Conservation (phyloP, 2,888 invertebrate species). For the Xestobium rufovillosum region DNA sequence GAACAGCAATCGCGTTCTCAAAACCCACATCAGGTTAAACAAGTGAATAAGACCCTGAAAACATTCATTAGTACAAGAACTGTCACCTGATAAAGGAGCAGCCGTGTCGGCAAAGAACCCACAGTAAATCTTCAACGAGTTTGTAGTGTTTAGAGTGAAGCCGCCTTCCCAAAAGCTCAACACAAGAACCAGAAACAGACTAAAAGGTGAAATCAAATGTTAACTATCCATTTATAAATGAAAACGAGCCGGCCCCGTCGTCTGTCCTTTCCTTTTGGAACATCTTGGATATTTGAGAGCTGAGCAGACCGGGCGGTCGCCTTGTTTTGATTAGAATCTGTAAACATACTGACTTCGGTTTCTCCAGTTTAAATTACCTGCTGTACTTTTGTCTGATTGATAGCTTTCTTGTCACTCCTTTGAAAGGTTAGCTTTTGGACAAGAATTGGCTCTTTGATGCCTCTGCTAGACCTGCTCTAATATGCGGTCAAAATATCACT, state of each 20-base stretch:
- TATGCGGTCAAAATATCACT: too few species aligned
- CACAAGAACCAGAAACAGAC: conserved; percentile 18
- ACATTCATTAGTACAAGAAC: conserved; percentile 41
- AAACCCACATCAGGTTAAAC: conserved; percentile 1
- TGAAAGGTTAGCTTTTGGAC: conserved; percentile 19
- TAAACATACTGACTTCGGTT: conserved; percentile 35
- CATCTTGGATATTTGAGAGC: conserved; percentile 1
- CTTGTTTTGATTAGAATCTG: conserved; percentile 40
- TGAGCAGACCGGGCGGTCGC: conserved; percentile 35
- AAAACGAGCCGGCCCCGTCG: too few species aligned
- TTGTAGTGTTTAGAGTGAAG: conserved; percentile 35
- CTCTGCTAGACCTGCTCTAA: too few species aligned
- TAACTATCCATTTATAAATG: background rate
- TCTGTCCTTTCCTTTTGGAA: too few species aligned
- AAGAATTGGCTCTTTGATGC: background rate
- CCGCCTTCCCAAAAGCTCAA: conserved; percentile 26
- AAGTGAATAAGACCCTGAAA: conserved; percentile 36
- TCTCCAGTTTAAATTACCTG: conserved; percentile 40
- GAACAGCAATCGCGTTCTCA: conserved; percentile 2
- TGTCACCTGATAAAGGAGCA: conserved; percentile 41
- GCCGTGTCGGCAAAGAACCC: conserved; percentile 38
- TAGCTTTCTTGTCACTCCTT: conserved; percentile 32
- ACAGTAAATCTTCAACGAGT: conserved; percentile 38
- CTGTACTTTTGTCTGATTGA: conserved; percentile 34
- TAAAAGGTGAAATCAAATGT: conserved; percentile 19